Evolutionary conservation across 2,113 vertebrate species (phyloP).

Genomic region (Festucalex cinctus): DNA sequence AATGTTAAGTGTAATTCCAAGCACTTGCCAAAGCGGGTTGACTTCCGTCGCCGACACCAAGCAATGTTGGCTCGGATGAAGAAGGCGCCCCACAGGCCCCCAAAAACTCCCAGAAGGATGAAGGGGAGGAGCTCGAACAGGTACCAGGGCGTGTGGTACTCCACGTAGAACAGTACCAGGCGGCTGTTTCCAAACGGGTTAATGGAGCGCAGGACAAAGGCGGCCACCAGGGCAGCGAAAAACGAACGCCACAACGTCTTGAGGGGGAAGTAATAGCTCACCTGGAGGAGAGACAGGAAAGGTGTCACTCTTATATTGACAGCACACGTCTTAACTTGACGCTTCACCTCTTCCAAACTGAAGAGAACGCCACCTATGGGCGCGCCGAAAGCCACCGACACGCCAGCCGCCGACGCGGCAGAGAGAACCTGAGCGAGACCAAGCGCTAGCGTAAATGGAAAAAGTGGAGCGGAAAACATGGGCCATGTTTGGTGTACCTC

Average conservation of each 20-base stretch:
- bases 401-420: slow-evolving; percentile 94
- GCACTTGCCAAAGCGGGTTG: slow-evolving; percentile 87
- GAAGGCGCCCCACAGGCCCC: slow-evolving; percentile 96
- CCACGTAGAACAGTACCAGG: slow-evolving; percentile 97
- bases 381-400: slow-evolving; percentile 97
- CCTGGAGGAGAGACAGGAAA: slow-evolving; percentile 64
- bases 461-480: background rate
- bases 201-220: slow-evolving; percentile 95
- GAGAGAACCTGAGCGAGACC: slow-evolving; percentile 83
- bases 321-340: no score
- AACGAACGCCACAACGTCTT: slow-evolving; percentile 98
- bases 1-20: slow-evolving; percentile 9
- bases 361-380: slow-evolving; percentile 98
- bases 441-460: background rate
- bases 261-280: slow-evolving; percentile 98
- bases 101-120: slow-evolving; percentile 95
- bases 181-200: slow-evolving; percentile 98
- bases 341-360: slow-evolving; percentile 91
- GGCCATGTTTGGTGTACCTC: slow-evolving; percentile 73
- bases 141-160: slow-evolving; percentile 99
- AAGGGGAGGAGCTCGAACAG: slow-evolving; percentile 98
- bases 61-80: slow-evolving; percentile 97
- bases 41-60: slow-evolving; percentile 95
- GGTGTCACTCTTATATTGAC: background rate
- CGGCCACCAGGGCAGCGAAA: slow-evolving; percentile 96